Conservation (phyloP, 2,797 vertebrate species). For the Enteromius viviparus region DNA sequence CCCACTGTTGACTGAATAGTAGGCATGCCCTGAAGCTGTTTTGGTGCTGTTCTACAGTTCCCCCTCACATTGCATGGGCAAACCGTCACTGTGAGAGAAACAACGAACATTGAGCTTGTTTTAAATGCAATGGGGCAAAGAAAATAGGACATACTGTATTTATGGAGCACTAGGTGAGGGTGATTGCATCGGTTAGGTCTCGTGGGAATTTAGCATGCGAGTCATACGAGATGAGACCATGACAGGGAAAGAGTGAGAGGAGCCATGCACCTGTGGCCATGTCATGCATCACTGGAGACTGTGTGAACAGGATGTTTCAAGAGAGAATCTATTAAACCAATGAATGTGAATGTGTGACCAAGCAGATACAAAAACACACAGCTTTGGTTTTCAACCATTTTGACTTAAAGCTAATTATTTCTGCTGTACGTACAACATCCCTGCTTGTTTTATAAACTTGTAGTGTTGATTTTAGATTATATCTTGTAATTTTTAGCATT, state of each 20-base stretch:
- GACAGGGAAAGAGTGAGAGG: background rate
- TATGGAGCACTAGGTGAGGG: constrained; percentile 9
- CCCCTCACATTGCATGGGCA: constrained; percentile 82
- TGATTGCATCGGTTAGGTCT: constrained; percentile 14
- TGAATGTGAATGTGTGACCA: constrained; percentile 7
- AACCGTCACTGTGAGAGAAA: constrained; percentile 74
- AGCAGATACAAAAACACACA: constrained; percentile 29
- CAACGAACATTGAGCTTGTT: background rate
- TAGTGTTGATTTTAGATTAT: background rate
- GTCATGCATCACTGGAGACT: constrained; percentile 20
- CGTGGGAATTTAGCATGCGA: background rate
- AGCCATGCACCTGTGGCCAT: constrained; percentile 33
- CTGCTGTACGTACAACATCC: background rate
- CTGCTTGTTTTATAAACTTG: background rate
- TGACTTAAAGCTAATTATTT: background rate
- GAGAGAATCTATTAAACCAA: background rate
- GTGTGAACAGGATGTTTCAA: constrained; percentile 17
- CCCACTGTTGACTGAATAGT: constrained; percentile 82
- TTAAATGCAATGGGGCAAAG: constrained; percentile 8
- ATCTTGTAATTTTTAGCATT: background rate
- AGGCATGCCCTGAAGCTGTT: constrained; percentile 82
- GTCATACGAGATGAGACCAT: constrained; percentile 7
- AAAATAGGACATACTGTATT: constrained; percentile 16
- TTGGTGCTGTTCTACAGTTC: constrained; percentile 80
- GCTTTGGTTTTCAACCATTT: background rate